phyloP scores from a whole-genome alignment of 2,888 invertebrate species.

The Lasioglossum calceatum region DNA sequence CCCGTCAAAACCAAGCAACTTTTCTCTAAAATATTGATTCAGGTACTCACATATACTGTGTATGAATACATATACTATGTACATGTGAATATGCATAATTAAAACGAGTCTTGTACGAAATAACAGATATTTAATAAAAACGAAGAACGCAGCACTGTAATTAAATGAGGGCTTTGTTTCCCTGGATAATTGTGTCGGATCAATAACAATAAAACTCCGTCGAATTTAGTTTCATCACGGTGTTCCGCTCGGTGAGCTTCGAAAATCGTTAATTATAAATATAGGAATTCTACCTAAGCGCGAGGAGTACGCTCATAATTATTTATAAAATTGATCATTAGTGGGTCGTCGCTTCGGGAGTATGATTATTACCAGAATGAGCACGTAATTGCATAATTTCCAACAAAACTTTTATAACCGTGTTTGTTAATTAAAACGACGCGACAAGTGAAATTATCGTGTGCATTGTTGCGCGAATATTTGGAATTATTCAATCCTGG shows the following conservation, averaged over 20 bases:
- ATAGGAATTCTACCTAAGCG: neutral
- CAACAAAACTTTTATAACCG: neutral
- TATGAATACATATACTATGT: no score
- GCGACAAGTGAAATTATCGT: neutral
- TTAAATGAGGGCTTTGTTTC: neutral
- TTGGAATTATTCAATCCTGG: neutral
- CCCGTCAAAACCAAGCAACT: no score
- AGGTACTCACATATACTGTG: no score
- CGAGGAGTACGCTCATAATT: neutral
- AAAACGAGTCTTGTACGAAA: neutral
- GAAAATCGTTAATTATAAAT: neutral
- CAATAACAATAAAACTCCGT: neutral
- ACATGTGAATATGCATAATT: neutral
- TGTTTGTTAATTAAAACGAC: slow-evolving; percentile 2
- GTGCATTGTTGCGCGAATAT: neutral
- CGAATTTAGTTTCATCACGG: neutral
- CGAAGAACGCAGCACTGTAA: neutral
- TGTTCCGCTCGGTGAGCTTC: neutral
- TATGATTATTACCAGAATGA: neutral
- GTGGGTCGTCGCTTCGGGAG: neutral
- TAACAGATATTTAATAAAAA: neutral
- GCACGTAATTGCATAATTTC: neutral
- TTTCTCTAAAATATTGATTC: no score
- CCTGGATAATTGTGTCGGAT: neutral
- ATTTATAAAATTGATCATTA: neutral